phyloP scores from a whole-genome alignment of 2,888 invertebrate genomes.

The Brachynemurus nebulosus region DNA sequence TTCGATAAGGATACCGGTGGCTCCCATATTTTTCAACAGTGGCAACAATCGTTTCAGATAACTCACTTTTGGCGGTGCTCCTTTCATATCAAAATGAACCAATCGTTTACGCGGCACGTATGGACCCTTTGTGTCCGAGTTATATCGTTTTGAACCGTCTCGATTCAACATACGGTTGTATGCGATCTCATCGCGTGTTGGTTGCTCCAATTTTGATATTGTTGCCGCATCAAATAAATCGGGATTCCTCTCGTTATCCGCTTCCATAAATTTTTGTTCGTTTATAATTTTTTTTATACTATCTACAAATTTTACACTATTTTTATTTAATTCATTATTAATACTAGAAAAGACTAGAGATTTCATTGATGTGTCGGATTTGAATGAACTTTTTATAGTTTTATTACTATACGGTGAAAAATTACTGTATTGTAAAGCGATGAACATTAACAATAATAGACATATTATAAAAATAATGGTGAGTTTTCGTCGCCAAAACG shows the following conservation, averaged over 20 bases:
- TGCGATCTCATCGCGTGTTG: constrained; percentile 28
- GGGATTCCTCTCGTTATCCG: constrained; percentile 11
- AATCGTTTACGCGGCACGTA: constrained; percentile 40
- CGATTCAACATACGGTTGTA: constrained; percentile 27
- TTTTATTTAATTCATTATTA: constrained; percentile 9
- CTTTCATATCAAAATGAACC: constrained; percentile 65
- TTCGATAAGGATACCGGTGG: constrained; percentile 59
- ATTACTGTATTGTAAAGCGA: constrained; percentile 33
- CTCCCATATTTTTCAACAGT: constrained; percentile 44
- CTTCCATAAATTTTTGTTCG: constrained; percentile 12
- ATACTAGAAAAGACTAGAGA: background rate
- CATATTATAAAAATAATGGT: constrained; percentile 30
- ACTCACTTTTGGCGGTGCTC: constrained; percentile 52
- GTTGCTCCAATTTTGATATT: constrained; percentile 29
- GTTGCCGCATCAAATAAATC: constrained; percentile 15
- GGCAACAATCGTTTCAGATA: constrained; percentile 44
- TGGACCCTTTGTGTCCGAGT: constrained; percentile 29
- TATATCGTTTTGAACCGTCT: constrained; percentile 25
- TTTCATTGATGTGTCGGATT: constrained; percentile 1
- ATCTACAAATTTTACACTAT: constrained; percentile 24
- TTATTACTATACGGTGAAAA: constrained; percentile 12
- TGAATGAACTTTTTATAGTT: constrained; percentile 19
- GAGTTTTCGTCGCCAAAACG: constrained; percentile 36
- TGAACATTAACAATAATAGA: constrained; percentile 30
- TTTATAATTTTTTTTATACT: constrained; percentile 6